Base-by-base conservation (phyloP, 2,113 vertebrate genomes). In the Tachysurus vachellii region DNA sequence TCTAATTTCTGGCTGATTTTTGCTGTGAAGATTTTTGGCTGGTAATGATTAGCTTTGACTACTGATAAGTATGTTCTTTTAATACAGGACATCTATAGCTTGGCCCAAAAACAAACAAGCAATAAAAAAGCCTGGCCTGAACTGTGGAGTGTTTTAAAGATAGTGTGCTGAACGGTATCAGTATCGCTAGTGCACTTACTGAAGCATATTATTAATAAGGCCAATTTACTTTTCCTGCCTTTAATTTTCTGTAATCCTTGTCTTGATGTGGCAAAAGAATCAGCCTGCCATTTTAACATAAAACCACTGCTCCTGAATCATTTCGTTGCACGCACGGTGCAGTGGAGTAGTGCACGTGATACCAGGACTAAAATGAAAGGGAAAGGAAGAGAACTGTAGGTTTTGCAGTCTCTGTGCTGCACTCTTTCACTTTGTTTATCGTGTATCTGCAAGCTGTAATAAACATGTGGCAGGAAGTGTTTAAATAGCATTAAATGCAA, bases 201-300 rank as follows among this genome's bases (percentile, higher is more conserved):
- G 17, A 61, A 21, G 76, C 17, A 10, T 59, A 44, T 59, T 81
- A 81, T 42, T 61, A 57, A 61, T 81, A 61, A 81, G 44, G 56
- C 79, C 19, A 81, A 44, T 61, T 81, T 81, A n/a, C 56, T 61
- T 54, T 81, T 36, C 56, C 23, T 59, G 13, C 42, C 10, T 61
- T 81, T 61, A 42, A 59, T 59, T 59, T 59, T 59, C 10, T 80
- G 79, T 61, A 80, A 59, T 80, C 31, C 31, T 57, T 80, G 53
- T 70, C 47, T 84, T 70, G 17, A 71, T 13, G 54, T 59, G 28
- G 77, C 77, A 80, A 80, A 80, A 59, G 31, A 80, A 36, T 80
- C 54, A 80, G 79, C 56, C n/a, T 42, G 26, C 17, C 50, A 26
- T 84, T 70, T 80, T 31, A 70, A 56, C 50, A 71, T 84, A 56